Base-by-base conservation (phyloP, 2,888 invertebrate genomes). In the Orthonychiurus folsomi region DNA sequence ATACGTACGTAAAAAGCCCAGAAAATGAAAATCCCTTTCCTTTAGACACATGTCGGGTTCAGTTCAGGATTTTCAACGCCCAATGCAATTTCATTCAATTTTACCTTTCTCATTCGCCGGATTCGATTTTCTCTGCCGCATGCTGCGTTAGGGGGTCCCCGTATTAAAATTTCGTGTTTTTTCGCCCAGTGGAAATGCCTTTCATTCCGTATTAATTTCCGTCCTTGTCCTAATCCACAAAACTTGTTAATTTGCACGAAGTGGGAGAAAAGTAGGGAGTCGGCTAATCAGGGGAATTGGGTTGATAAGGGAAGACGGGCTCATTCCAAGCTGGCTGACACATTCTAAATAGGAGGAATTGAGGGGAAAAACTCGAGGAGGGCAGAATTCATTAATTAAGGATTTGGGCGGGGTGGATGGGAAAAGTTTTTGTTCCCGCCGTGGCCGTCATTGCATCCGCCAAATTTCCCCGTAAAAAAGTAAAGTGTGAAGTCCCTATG, bases 331-430 rank as follows among this genome's bases (percentile, higher is more conserved):
- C n/a, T n/a, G n/a, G n/a, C n/a, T n/a, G n/a, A n/a, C n/a, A n/a
- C n/a, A n/a, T n/a, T n/a, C n/a, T n/a, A 15, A 37, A 37, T 9
- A 37, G 37, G 15, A 37, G 15, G 15, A 15, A 37, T 9, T 9
- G 15, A 15, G 37, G 15, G 37, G 15, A 37, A 37, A 37, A 37
- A 37, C 5, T 5, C 37, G 37, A 52, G 54, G 53, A 59, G 56
- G 61, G 54, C 25, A 60, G 62, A 65, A 63, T 63, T 65, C 61
- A 61, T 65, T 65, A 65, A 65, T 65, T 65, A 65, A 58, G 60
- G 65, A 63, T 65, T 60, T 60, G 55, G 27, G 47, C 20, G 47
- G 56, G 50, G 21, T 21, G 25, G 58, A 28, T 26, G 27, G 37
- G 54, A n/a, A 37, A 20, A 54, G 9, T 24, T 37, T 60, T 60